Evolutionary conservation across 2,888 invertebrate species (phyloP), one percentile per base, ranked within the genome.

Genomic region (Monoplex corrugatus): DNA sequence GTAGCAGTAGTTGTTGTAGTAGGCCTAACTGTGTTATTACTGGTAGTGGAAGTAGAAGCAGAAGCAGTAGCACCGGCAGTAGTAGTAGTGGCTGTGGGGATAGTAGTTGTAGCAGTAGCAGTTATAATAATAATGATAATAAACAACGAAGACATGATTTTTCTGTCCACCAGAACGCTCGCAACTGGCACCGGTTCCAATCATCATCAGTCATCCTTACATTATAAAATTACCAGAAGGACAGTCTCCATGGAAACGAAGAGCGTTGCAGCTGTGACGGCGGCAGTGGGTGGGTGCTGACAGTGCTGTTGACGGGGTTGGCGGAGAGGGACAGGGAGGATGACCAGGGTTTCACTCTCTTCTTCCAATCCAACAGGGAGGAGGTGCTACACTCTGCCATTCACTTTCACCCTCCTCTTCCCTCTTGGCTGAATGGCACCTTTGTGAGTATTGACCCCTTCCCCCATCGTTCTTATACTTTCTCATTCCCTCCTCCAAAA

Each of bases 341-440:
- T n/a, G 93, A 91, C 87, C 85, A 80, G 3, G 91, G 92, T 40
- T 92, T 93, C 63, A 90, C 90, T 10, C 87, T 93, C 19, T 90
- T 93, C 57, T 93, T 93, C 87, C 87, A 89, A 68, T 91, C 93
- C 43, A 93, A 93, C 89, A 35, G 87, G 2, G 87, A 91, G 32
- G 93, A 93, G 87, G 84, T 92, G 82, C 72, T 84, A 19, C 89
- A 93, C 84, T 63, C 88, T 16, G 90, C 92, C 0, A 86, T 93
- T 10, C 35, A 84, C 32, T 93, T 93, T 80, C 87, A 91, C 10
- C 86, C 82, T 50, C 91, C 92, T 0, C 78, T 93, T 38, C 93
- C 93, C 8, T n/a, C 68, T 45, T 93, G 93, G 93, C 86, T 93
- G 40, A 89, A 87, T 78, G 93, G 93, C n/a, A 92, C 92, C 38